These are phyloP conservation scores for Scaptodrosophila latifasciaeformis DNA, from an alignment of 2,888 invertebrate species.

Conservation along the genomic window DNA sequence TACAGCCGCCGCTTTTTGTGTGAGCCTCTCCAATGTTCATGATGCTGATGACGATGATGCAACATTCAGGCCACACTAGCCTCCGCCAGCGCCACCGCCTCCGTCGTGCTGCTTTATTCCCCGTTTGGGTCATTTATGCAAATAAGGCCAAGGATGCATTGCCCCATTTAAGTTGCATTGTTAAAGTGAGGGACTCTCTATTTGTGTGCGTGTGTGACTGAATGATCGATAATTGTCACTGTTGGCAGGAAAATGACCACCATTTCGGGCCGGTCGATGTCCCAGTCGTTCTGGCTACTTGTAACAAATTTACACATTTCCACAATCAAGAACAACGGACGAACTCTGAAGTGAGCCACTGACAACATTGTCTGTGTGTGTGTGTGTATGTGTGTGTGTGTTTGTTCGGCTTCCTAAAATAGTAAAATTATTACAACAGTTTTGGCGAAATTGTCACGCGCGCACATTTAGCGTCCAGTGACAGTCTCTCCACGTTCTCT, in stretches of 20 bases:
- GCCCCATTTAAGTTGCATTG: slow-evolving; percentile 49
- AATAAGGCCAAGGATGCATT: slow-evolving; percentile 62
- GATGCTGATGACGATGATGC: no score
- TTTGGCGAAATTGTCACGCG: no score
- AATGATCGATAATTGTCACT: slow-evolving; percentile 62
- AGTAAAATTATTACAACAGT: not conserved
- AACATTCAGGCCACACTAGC: not conserved
- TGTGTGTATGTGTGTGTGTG: not conserved
- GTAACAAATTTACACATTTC: no score
- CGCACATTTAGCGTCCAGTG: no score
- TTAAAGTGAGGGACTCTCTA: slow-evolving; percentile 7
- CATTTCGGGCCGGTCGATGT: no score
- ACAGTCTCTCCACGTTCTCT: no score
- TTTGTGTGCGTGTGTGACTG: slow-evolving; percentile 42
- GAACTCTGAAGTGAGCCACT: no score
- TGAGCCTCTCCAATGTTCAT: no score
- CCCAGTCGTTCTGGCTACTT: no score
- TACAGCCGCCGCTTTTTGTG: not conserved
- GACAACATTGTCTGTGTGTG: not conserved
- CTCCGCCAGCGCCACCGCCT: not conserved
- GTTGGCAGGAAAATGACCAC: slow-evolving; percentile 7
- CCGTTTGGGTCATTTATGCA: slow-evolving; percentile 51
- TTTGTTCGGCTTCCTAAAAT: no score
- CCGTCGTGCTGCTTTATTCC: not conserved
- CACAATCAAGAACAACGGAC: no score